Evolutionary conservation across 1,140 invertebrate genomes (phyloP).

Genomic region (Drosophila ambigua): DNA sequence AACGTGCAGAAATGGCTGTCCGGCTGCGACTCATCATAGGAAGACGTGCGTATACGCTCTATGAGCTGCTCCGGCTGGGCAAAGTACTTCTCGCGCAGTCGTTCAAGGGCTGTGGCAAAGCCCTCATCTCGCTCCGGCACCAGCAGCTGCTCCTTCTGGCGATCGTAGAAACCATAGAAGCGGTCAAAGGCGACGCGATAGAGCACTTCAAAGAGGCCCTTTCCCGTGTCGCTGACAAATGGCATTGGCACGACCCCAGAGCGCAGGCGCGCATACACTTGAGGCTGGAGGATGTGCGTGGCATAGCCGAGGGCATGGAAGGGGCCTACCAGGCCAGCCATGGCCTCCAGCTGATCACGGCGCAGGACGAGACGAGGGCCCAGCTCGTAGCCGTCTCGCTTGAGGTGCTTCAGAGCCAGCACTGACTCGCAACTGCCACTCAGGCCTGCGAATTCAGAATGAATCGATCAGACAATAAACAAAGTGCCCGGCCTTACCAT

Average conservation of each 20-base stretch:
- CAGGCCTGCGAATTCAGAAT: conserved; percentile 25
- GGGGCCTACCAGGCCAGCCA: conserved; percentile 59
- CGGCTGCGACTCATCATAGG: conserved; percentile 29
- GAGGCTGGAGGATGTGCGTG: conserved; percentile 54
- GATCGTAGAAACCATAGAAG: conserved; percentile 70
- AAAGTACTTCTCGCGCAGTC: conserved; percentile 55
- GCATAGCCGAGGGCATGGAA: conserved; percentile 78
- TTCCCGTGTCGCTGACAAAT: conserved; percentile 36
- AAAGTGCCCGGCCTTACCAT: conserved; percentile 32
- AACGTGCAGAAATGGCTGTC: conserved; percentile 67
- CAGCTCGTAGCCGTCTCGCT: conserved; percentile 57
- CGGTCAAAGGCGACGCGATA: conserved; percentile 72
- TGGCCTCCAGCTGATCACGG: conserved; percentile 64
- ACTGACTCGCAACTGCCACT: conserved; percentile 55
- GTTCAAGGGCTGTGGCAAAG: conserved; percentile 43
- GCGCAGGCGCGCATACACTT: conserved; percentile 49
- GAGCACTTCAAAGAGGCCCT: conserved; percentile 40
- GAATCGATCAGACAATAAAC: not conserved
- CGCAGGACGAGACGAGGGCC: conserved; percentile 66
- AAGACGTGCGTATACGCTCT: conserved; percentile 54
- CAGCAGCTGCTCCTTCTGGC: conserved; percentile 17
- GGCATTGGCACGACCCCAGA: conserved; percentile 48
- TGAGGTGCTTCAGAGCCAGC: conserved; percentile 73
- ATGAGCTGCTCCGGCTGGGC: conserved; percentile 53
- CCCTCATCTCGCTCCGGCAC: not conserved